These are phyloP conservation scores for Pan paniscus DNA, from an alignment of 2,113 vertebrate genomes.

Conservation along the genomic window DNA sequence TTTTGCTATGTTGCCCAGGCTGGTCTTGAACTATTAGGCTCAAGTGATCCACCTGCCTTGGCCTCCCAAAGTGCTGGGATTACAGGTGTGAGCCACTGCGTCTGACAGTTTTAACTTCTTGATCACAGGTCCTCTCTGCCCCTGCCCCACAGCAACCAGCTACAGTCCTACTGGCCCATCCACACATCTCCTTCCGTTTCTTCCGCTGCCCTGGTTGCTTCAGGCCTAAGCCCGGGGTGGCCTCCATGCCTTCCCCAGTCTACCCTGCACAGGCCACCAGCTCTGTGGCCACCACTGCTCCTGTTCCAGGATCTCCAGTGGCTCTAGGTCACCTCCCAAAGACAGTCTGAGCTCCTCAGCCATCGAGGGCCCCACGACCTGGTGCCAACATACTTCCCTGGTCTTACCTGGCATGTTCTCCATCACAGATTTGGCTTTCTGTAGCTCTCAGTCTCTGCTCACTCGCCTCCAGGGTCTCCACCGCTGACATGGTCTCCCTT, in stretches of 20 bases:
- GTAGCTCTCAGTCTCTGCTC: background rate
- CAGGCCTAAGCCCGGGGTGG: background rate
- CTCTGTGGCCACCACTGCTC: background rate
- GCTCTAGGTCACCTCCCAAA: background rate
- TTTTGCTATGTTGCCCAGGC: background rate
- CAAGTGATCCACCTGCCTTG: background rate
- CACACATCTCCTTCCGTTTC: background rate
- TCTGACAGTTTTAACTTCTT: background rate
- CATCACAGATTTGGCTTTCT: too few relatives aligned
- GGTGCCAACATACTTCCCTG: background rate
- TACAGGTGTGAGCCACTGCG: background rate
- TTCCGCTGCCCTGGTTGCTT: background rate
- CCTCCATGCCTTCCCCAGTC: background rate
- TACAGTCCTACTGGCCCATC: background rate
- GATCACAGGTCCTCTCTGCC: background rate
- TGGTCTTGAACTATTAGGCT: background rate
- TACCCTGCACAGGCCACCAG: fast-evolving
- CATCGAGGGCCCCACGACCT: fast-evolving
- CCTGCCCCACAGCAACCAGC: fast-evolving
- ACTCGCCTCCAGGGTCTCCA: background rate
- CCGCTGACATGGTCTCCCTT: background rate
- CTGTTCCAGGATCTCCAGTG: background rate
- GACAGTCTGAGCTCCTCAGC: background rate
- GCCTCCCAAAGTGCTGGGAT: background rate
- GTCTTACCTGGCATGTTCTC: background rate